Evolutionary conservation across 2,888 invertebrate species (phyloP).

Genomic region (Tricholauxania praeusta): DNA sequence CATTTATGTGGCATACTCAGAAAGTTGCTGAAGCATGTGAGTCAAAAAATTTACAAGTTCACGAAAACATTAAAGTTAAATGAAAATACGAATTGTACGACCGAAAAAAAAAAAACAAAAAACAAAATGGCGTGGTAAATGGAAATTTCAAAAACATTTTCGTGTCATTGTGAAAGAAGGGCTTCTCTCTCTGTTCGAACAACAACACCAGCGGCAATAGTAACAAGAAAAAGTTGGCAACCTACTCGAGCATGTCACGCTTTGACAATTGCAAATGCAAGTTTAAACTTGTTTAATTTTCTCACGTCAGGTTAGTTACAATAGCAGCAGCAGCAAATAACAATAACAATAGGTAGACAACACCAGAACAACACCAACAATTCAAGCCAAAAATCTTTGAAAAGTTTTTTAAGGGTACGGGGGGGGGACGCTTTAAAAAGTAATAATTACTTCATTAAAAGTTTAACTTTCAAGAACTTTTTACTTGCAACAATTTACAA

Average conservation of each 20-base stretch:
- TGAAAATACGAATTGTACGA: neutral
- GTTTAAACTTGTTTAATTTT: slow-evolving; percentile 23
- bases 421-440: neutral
- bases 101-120: neutral
- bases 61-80: neutral
- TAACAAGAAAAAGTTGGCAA: slow-evolving; percentile 1
- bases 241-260: slow-evolving; percentile 18
- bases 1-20: slow-evolving; percentile 3
- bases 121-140: slow-evolving; percentile 9
- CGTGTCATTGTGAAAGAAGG: neutral
- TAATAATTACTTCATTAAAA: slow-evolving; percentile 29
- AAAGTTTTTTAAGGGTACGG: neutral
- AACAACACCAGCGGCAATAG: neutral
- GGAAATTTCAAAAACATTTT: slow-evolving; percentile 18
- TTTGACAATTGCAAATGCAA: slow-evolving; percentile 23
- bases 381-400: neutral
- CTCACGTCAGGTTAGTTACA: slow-evolving; percentile 8
- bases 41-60: slow-evolving; percentile 3
- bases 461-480: slow-evolving; percentile 19
- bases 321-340: neutral
- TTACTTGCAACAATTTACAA: slow-evolving; percentile 6
- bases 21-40: slow-evolving; percentile 12
- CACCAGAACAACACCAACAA: neutral
- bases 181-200: neutral
- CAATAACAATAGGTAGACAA: neutral